Evolutionary conservation across 2,113 vertebrate species (phyloP), one percentile per base, ranked within the genome.

Genomic region (Notothenia rossii): DNA sequence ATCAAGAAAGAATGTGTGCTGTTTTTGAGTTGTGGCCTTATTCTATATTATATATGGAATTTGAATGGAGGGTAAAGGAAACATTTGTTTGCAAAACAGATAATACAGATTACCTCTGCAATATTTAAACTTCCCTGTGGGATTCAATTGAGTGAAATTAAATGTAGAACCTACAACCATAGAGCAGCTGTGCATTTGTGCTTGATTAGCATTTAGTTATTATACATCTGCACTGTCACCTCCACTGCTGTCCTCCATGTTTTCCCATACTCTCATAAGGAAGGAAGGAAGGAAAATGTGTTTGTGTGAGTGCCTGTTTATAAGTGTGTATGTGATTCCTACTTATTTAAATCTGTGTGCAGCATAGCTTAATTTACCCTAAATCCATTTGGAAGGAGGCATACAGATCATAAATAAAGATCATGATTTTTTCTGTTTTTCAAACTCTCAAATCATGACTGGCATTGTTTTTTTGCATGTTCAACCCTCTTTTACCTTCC

Each of bases 351-450:
- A 78, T 72, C 63, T 62, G 25, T 81, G 75, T 75, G 68, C 75
- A 54, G 45, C 45, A 67, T 71, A 53, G 68, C 62, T 64, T 81
- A n/a, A 80, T 77, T 67, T 72, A 67, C 78, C 72, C 58, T 82
- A 70, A 64, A 86, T 46, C 63, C 10, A 11, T 61, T 77, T 77
- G 14, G 49, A 90, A 66, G 20, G 46, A 78, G 43, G 25, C 63
- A 33, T 75, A 72, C 69, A 69, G 75, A 74, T 67, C 64, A 51
- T 62, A 20, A 93, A 88, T 92, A 92, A 92, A 93, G 77, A 17
- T 22, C 22, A 22, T 22, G 22, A 22, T 22, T 22, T 59, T 84
- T 80, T 88, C 75, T 72, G 59, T 86, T 81, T 83, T 89, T 86
- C 58, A 70, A 75, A 72, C 46, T 22, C 53, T 85, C 40, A 29